phyloP scores from a whole-genome alignment of 2,888 invertebrate species.

The Diabrotica balteata region DNA sequence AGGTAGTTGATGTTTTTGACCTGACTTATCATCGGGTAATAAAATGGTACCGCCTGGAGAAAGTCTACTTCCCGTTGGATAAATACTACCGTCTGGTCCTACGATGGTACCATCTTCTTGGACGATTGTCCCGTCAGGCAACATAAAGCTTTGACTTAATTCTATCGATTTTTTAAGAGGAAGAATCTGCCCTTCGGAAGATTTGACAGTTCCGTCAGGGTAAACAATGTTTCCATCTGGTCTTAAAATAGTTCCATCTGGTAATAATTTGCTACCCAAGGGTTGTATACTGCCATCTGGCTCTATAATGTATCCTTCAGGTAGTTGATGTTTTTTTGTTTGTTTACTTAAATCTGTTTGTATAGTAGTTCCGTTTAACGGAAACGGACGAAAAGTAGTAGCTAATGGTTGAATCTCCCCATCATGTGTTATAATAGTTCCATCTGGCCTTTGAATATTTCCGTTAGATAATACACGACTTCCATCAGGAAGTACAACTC shows the following conservation, averaged over 20 bases:
- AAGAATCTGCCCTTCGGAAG: not conserved
- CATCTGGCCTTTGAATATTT: constrained; percentile 4
- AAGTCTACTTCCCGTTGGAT: constrained; percentile 1
- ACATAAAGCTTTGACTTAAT: not conserved
- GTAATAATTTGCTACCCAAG: not conserved
- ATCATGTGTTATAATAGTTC: not conserved
- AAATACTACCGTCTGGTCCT: constrained; percentile 1
- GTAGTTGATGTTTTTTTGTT: too few species aligned
- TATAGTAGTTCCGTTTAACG: not conserved
- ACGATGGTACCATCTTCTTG: constrained; percentile 1
- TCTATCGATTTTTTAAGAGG: not conserved
- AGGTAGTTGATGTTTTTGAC: too few species aligned
- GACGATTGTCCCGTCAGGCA: not conserved
- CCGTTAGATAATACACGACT: not conserved
- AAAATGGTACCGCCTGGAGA: not conserved
- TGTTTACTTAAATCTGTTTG: not conserved
- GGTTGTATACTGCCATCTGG: not conserved
- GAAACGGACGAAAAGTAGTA: not conserved
- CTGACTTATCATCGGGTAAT: constrained; percentile 1
- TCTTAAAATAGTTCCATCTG: constrained; percentile 1
- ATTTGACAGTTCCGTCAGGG: not conserved
- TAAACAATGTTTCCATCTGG: constrained; percentile 5
- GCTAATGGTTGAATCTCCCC: not conserved
- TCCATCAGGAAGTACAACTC: not conserved
- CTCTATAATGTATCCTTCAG: not conserved